phyloP scores from a whole-genome alignment of 2,888 invertebrate genomes.

The Lysandra coridon region DNA sequence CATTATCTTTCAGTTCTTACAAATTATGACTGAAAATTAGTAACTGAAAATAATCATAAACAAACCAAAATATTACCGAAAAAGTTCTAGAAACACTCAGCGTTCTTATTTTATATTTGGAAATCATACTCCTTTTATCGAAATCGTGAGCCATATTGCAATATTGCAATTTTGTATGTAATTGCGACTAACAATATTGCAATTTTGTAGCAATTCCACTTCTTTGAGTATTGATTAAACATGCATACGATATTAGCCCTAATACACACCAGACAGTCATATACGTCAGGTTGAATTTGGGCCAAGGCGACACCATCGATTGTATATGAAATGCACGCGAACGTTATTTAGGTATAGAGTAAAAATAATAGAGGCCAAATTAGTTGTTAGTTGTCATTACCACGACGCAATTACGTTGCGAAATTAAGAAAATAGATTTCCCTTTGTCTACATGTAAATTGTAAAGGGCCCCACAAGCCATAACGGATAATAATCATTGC shows the following conservation, averaged over 20 bases:
- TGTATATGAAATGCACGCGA: constrained; percentile 55
- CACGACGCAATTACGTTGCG: not conserved
- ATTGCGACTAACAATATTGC: not conserved
- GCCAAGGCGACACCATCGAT: constrained; percentile 69
- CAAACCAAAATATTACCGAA: no score
- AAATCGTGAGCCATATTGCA: not conserved
- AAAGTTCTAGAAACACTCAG: no score
- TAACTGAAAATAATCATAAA: no score
- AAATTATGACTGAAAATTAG: no score
- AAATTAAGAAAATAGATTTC: no score
- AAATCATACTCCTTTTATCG: not conserved
- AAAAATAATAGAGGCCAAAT: not conserved
- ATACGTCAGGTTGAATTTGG: constrained; percentile 46
- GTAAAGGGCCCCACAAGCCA: no score
- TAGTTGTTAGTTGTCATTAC: not conserved
- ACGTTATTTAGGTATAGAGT: constrained; percentile 50
- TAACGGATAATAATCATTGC: no score
- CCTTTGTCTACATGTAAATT: no score
- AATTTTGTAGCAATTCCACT: constrained; percentile 3
- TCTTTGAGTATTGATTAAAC: not conserved
- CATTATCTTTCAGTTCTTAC: no score
- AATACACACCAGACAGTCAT: constrained; percentile 15
- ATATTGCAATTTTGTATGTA: not conserved
- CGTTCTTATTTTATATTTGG: no score
- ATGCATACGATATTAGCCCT: constrained; percentile 8